Base-by-base conservation (phyloP, 2,888 invertebrate species). In the Temnothorax rugatulus region DNA sequence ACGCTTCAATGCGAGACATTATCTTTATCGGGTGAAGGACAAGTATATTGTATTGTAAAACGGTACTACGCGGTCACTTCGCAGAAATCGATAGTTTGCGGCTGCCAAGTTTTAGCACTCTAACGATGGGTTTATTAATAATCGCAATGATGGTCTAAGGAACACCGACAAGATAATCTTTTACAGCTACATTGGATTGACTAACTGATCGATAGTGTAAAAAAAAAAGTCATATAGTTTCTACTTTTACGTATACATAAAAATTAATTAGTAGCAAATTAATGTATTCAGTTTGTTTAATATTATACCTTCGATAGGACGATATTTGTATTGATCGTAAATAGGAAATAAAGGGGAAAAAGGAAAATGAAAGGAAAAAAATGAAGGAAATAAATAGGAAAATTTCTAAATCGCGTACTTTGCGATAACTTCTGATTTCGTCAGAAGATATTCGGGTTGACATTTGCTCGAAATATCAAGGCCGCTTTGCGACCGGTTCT, bases 11-110 rank as follows among this genome's bases (percentile, higher is more conserved):
- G 61, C 50, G 13, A 74, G 59, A 41, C 47, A 38, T 81, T 81
- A 71, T 64, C 74, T 79, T 68, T 66, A 82, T 82, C 34, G 29
- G 84, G 84, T 82, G 84, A 84, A 84, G 84, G 84, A 50, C 66
- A 54, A 8, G 41, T 63, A 59, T 38, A 8, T 64, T 25, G 52
- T n/a, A 69, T 68, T 44, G 54, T 57, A 69, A 69, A 77, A 69
- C 44, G 15, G 38, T 34, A 7, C 7, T 7, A 34, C 34, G 34
- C 34, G 34, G 34, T 34, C 25, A 29, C 21, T 34, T 41, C 25
- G 61, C 34, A n/a, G 25, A 66, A 38, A 76, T 76, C 76, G 25
- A 76, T 76, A 34, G 38, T 25, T 74, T 3, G 21, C 15, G 11
- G 9, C 18, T 66, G 38, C n/a, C 21, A 18, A 64, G 34, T 74